Conservation (phyloP, 2,888 invertebrate genomes). For the Campaea margaritaria region DNA sequence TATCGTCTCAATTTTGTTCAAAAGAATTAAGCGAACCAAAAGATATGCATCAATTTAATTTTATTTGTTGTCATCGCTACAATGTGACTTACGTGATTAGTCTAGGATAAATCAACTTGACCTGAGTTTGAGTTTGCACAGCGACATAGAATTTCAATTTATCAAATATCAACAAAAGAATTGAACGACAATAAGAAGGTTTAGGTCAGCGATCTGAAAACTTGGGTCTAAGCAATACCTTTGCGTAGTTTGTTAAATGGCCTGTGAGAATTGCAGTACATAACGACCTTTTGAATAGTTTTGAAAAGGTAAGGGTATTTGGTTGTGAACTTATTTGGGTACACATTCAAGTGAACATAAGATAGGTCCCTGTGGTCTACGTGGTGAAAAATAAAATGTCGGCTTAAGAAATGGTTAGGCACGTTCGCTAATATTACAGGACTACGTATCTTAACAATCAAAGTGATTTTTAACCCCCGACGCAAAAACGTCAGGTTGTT, state of each 20-base stretch:
- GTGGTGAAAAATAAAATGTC: too few species aligned
- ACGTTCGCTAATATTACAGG: too few species aligned
- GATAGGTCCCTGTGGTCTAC: too few species aligned
- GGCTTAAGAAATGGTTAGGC: too few species aligned
- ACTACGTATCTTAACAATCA: too few species aligned
- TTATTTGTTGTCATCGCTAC: background rate
- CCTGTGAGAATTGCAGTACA: background rate
- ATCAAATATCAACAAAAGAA: slow-evolving; percentile 7
- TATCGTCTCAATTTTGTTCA: too few species aligned
- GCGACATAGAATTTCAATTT: background rate
- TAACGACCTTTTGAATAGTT: background rate
- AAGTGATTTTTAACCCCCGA: too few species aligned
- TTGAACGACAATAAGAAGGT: background rate
- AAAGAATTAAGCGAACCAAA: too few species aligned
- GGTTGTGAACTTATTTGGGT: background rate
- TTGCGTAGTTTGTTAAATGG: background rate
- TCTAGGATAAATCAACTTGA: background rate
- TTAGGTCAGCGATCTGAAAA: slow-evolving; percentile 1
- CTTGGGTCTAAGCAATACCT: background rate
- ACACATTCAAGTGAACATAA: background rate
- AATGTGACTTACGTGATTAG: background rate
- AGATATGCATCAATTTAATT: too few species aligned
- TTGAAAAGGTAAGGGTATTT: background rate
- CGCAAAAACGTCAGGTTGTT: too few species aligned
- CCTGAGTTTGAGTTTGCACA: background rate